These are phyloP conservation scores for Yoshiicerus persimilis DNA, from an alignment of 1,140 invertebrate genomes.

Conservation along the genomic window DNA sequence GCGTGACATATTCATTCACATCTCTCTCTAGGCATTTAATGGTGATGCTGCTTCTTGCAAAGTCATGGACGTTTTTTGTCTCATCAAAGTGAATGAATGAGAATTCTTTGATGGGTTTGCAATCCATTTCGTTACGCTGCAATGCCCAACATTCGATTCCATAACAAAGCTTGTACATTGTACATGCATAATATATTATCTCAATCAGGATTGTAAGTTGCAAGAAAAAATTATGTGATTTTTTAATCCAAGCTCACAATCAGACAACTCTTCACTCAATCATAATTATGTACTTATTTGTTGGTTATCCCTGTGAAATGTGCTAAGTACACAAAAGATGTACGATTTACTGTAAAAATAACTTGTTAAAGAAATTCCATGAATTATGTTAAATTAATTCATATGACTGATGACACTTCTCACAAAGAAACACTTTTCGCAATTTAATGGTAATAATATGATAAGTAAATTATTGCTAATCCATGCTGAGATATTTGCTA, in stretches of 20 bases:
- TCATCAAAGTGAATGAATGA: neutral
- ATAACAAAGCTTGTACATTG: neutral
- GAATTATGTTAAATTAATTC: neutral
- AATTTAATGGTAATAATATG: neutral
- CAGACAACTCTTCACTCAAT: neutral
- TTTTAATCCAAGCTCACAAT: too few relatives aligned
- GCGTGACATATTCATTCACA: neutral
- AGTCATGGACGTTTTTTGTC: neutral
- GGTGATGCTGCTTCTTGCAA: neutral
- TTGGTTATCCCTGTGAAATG: too few relatives aligned
- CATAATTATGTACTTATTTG: neutral
- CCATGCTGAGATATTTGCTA: neutral
- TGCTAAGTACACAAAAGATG: neutral
- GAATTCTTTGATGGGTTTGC: neutral
- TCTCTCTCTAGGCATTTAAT: neutral
- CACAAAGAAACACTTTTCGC: neutral
- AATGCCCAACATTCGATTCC: neutral
- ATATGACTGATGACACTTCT: neutral
- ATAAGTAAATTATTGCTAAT: neutral
- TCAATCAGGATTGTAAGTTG: neutral
- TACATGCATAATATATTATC: neutral
- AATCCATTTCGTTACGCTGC: neutral
- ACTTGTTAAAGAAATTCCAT: neutral
- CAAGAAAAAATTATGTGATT: neutral
- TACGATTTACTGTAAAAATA: neutral